These are phyloP conservation scores for Polia nebulosa DNA, from an alignment of 2,888 invertebrate species.

Conservation along the genomic window DNA sequence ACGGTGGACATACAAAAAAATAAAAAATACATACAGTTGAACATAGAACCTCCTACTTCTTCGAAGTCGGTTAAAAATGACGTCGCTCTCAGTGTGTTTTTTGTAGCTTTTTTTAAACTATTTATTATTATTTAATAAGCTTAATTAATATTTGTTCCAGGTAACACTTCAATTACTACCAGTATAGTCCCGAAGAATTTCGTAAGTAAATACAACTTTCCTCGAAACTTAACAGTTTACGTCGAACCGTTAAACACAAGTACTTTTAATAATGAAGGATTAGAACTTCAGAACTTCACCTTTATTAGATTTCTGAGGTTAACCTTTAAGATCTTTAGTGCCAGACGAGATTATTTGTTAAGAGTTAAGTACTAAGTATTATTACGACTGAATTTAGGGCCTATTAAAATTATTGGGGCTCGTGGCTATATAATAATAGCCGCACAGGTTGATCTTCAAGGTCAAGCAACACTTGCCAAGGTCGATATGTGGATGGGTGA, in stretches of 20 bases:
- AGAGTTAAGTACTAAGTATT: constrained; percentile 1
- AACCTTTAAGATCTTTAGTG: constrained; percentile 18
- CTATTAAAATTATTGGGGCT: not conserved
- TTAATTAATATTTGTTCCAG: constrained; percentile 31
- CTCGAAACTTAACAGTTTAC: constrained; percentile 17
- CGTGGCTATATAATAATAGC: not conserved
- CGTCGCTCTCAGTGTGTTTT: no score
- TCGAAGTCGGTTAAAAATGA: no score
- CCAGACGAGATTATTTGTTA: constrained; percentile 17
- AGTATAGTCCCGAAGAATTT: constrained; percentile 21
- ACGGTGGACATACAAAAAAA: no score
- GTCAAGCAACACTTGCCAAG: not conserved
- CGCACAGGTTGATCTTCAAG: not conserved
- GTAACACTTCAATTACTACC: constrained; percentile 7
- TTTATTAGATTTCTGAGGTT: constrained; percentile 35
- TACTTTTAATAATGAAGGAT: constrained; percentile 24
- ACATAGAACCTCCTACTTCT: no score
- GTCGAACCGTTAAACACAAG: constrained; percentile 29
- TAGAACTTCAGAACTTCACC: constrained; percentile 11
- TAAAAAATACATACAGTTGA: no score
- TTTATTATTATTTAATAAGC: no score
- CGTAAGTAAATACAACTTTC: constrained; percentile 41
- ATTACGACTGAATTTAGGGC: constrained; percentile 13
- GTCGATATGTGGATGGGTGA: no score
- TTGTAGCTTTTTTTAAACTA: no score